A percentile compares a stretch with the other conserved stretches of the same genome.
Evolutionary conservation across 2,113 vertebrate genomes (phyloP).

Genomic region (Serilophus lunatus): DNA sequence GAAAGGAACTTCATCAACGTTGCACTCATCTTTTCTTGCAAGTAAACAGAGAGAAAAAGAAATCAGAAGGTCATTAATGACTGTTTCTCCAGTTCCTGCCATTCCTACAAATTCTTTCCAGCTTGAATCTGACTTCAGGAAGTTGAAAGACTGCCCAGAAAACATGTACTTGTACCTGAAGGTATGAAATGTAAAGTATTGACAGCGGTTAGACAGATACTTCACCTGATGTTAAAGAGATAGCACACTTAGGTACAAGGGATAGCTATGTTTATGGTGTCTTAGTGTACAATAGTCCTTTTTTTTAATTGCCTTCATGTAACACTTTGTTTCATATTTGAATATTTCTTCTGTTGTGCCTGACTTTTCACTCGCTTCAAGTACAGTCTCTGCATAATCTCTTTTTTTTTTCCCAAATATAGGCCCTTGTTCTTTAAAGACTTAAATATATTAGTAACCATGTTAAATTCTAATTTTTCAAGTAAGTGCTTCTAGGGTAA

Average conservation of each 20-base stretch:
- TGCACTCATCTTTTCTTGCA: background rate
- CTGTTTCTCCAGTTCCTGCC: slow-evolving; percentile 66
- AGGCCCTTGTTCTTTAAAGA: background rate
- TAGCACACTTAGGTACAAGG: background rate
- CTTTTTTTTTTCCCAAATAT: background rate
- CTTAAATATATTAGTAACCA: background rate
- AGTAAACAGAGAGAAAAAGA: slow-evolving; percentile 31
- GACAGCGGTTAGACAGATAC: background rate
- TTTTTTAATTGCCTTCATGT: background rate
- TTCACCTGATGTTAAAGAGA: background rate
- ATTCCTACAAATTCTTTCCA: slow-evolving; percentile 89
- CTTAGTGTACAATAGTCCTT: background rate
- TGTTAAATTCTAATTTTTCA: background rate
- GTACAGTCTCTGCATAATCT: background rate
- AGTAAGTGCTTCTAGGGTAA: background rate
- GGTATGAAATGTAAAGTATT: slow-evolving; percentile 65
- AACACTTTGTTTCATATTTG: background rate
- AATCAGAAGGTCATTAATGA: background rate
- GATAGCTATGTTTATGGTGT: background rate
- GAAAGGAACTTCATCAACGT: background rate
- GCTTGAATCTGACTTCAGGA: slow-evolving; percentile 90
- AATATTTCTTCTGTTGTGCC: background rate
- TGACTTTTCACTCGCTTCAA: background rate
- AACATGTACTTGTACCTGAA: slow-evolving; percentile 86
- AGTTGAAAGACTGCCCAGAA: slow-evolving; percentile 79